Conservation (phyloP, 2,113 vertebrate species). For the Sylvilagus bachmani region DNA sequence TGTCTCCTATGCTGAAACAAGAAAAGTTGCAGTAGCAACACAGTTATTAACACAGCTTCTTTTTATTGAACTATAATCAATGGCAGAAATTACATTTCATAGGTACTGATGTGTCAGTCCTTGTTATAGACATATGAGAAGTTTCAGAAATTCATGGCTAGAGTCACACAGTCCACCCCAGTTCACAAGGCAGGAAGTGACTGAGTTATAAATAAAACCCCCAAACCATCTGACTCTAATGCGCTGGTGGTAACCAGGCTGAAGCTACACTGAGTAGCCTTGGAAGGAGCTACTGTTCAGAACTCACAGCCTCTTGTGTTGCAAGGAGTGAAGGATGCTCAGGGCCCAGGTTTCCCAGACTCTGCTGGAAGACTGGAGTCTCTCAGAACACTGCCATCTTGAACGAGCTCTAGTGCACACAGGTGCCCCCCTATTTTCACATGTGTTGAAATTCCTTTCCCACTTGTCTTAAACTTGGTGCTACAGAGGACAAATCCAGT, state of each 20-base stretch:
- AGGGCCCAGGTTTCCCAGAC: too few relatives aligned
- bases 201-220: not conserved
- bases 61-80: not conserved
- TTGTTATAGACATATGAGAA: not conserved
- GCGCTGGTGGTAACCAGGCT: not conserved
- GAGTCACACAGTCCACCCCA: not conserved
- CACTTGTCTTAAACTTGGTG: not conserved
- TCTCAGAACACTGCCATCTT: not conserved
- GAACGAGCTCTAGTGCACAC: not conserved
- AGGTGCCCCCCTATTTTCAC: not conserved
- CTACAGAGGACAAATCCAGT: not conserved
- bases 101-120: not conserved
- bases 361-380: not conserved
- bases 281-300: too few relatives aligned
- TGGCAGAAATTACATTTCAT: not conserved
- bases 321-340: not conserved
- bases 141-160: not conserved
- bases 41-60: not conserved
- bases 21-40: not conserved
- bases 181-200: not conserved
- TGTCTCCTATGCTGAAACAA: not conserved
- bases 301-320: not conserved
- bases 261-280: not conserved
- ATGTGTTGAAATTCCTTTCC: not conserved
- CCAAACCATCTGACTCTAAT: not conserved